These are phyloP conservation scores for Varanus salvator DNA, from an alignment of 2,113 vertebrate species.

Conservation along the genomic window DNA sequence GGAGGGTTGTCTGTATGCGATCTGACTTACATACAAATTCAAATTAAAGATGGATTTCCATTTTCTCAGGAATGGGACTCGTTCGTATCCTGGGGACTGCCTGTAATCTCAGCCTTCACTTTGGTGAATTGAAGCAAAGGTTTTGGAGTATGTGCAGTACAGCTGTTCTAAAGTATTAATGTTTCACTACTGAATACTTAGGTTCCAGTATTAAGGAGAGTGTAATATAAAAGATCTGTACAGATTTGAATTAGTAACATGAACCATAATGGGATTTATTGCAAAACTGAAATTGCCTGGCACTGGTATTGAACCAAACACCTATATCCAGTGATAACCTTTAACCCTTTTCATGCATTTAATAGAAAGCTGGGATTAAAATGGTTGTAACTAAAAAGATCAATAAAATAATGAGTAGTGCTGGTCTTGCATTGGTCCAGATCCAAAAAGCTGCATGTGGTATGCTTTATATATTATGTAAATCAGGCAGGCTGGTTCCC, in stretches of 20 bases:
- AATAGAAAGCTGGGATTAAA: not conserved
- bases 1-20: no score
- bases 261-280: not conserved
- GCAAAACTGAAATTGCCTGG: not conserved
- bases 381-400: not conserved
- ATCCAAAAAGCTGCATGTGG: not conserved
- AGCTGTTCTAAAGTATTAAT: not conserved
- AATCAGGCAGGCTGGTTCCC: not conserved
- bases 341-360: not conserved
- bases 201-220: not conserved
- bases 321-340: accelerated
- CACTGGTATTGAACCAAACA: not conserved
- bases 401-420: not conserved
- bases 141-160: not conserved
- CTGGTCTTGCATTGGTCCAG: not conserved
- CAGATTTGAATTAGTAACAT: not conserved
- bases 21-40: no score
- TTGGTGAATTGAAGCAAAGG: not conserved
- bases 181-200: not conserved
- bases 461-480: not conserved
- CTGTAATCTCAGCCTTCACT: not conserved
- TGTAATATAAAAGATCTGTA: not conserved
- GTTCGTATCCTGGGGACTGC: no score
- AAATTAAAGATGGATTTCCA: no score
- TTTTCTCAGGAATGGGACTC: no score